These are phyloP conservation scores for Aphidius colemani DNA, from an alignment of 2,888 invertebrate genomes.

Conservation along the genomic window DNA sequence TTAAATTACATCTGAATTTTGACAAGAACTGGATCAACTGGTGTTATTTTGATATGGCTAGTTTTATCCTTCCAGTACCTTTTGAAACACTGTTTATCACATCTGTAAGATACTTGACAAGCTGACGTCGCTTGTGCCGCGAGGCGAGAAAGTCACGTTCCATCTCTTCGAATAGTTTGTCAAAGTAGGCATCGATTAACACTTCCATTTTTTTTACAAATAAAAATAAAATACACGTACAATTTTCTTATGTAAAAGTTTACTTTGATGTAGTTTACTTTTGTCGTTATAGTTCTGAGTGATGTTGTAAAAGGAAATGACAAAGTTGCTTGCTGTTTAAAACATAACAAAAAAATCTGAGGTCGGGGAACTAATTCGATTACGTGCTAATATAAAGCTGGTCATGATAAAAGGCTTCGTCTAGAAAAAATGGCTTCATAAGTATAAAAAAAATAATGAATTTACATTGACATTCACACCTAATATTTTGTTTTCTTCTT, in stretches of 20 bases:
- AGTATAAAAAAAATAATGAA: background rate
- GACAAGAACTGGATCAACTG: background rate
- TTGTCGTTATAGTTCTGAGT: slow-evolving; percentile 38
- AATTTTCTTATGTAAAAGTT: too few species aligned
- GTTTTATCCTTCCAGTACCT: slow-evolving; percentile 55
- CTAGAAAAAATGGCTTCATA: slow-evolving; percentile 44
- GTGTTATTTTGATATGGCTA: background rate
- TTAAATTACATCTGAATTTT: background rate
- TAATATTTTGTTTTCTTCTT: background rate
- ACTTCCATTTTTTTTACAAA: slow-evolving; percentile 68
- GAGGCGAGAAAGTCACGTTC: slow-evolving; percentile 75
- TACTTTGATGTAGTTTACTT: slow-evolving; percentile 17
- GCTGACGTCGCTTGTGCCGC: slow-evolving; percentile 71
- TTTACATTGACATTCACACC: slow-evolving; percentile 12
- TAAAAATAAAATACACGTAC: slow-evolving; percentile 3
- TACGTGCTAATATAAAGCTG: slow-evolving; percentile 40
- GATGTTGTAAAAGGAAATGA: slow-evolving; percentile 20
- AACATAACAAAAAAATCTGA: slow-evolving; percentile 24
- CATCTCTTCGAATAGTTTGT: slow-evolving; percentile 73
- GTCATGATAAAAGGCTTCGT: too few species aligned
- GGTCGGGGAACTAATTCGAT: slow-evolving; percentile 47
- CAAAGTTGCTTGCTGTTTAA: slow-evolving; percentile 10
- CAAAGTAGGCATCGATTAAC: slow-evolving; percentile 79
- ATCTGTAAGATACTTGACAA: slow-evolving; percentile 79
- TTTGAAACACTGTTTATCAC: slow-evolving; percentile 76